A percentile compares a stretch with the other conserved stretches of the same genome.
phyloP scores from a whole-genome alignment of 1,140 invertebrate species.

The Zaprionus kolodkinae region DNA sequence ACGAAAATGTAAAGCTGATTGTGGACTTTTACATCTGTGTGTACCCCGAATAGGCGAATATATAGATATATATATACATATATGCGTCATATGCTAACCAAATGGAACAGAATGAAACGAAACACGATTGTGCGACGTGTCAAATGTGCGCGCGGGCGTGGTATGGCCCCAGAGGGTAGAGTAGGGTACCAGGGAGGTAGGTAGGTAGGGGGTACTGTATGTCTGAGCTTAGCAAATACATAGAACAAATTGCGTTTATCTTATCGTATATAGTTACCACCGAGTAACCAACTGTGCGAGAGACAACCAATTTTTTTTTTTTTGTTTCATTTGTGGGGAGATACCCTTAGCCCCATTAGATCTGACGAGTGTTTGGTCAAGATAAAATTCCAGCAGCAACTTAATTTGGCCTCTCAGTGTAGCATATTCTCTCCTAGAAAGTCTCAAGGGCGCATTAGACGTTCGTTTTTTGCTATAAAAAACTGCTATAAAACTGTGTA shows the following conservation, averaged over 20 bases:
- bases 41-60: too few relatives aligned
- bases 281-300: background rate
- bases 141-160: background rate
- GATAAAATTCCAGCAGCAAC: conserved; percentile 50
- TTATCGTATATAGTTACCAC: conserved; percentile 24
- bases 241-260: conserved; percentile 43
- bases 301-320: background rate
- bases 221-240: conserved; percentile 38
- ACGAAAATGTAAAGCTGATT: conserved; percentile 20
- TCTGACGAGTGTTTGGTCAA: conserved; percentile 26
- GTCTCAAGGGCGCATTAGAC: background rate
- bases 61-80: too few relatives aligned
- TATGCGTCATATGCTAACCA: conserved; percentile 37
- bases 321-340: background rate
- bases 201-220: background rate
- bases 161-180: background rate
- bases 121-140: conserved; percentile 39
- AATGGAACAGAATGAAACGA: conserved; percentile 19
- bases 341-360: conserved; percentile 46
- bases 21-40: conserved; percentile 21
- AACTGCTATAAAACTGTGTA: conserved; percentile 31
- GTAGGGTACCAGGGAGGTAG: background rate
- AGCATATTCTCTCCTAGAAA: background rate
- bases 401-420: conserved; percentile 5
- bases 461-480: conserved; percentile 6